Base-by-base conservation (phyloP, 2,888 invertebrate species). In the Ischnus inquisitorius region DNA sequence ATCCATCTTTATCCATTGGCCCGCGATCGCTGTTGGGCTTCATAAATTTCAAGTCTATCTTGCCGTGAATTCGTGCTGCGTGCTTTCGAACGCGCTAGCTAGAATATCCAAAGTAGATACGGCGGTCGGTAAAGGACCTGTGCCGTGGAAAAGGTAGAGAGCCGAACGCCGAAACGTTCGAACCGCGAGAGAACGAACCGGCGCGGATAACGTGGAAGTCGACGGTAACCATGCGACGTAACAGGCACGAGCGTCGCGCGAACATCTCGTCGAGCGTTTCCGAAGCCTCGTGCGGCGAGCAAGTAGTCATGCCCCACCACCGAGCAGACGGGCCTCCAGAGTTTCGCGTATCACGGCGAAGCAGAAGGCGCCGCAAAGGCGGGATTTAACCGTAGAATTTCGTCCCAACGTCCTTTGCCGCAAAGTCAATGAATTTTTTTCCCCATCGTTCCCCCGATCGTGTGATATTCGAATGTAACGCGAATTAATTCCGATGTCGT, bases 271-370 rank as follows among this genome's bases (percentile, higher is more conserved):
- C 51, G 8, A 62, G 34, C 62, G 69, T 69, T 51, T 19, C 16
- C 54, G 25, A 54, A 46, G 54, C 54, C 16, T 72, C 67, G 62
- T 25, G 19, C 16, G 19, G 54, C 43, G 3, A 16, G 71, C 41
- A 14, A 71, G 41, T 75, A 43, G 80, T 75, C 62, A 54, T 22
- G 10, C 75, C 84, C 84, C 81, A 75, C 81, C 39, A 78, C 46
- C 10, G 57, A 22, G 6, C 57, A 81, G 84, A 79, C 84, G 84
- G 62, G 84, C 84, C 81, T 84, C 84, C 81, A 65, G 75, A 74
- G 25, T 48, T 81, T 79, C 84, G 43, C 84, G 84, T 81, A 84
- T 82, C 81, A 84, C 64, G 64, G 75, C 60, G 60, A 14, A 14
- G 60, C 28, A 4, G 5, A 25, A 5, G 19, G 12, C 14, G 51